These are phyloP conservation scores for Uloborus plumipes DNA, from an alignment of 2,888 invertebrate genomes.

Conservation along the genomic window DNA sequence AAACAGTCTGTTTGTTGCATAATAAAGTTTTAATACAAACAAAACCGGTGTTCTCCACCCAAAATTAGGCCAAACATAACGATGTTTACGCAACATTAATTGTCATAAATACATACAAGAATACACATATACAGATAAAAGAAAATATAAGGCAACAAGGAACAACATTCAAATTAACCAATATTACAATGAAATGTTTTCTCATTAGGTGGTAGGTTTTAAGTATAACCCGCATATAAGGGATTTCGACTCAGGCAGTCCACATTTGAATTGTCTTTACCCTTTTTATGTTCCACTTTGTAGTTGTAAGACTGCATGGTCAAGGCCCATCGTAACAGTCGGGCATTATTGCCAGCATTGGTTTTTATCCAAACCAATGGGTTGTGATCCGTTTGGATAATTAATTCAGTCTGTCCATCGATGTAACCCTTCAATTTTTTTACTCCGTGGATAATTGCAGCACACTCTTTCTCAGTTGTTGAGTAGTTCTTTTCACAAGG, in stretches of 20 bases:
- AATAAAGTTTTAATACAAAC: too few species aligned
- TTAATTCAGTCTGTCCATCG: slow-evolving; percentile 9
- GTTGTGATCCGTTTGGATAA: slow-evolving; percentile 14
- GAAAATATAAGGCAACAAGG: too few species aligned
- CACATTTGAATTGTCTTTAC: slow-evolving; percentile 7
- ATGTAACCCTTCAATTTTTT: slow-evolving; percentile 14
- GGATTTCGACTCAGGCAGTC: slow-evolving; percentile 2
- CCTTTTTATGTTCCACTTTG: slow-evolving; percentile 7
- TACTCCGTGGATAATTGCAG: neutral
- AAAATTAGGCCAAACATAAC: too few species aligned
- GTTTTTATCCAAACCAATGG: slow-evolving; percentile 20
- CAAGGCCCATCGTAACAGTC: slow-evolving; percentile 8
- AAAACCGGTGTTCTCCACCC: too few species aligned
- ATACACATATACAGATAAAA: too few species aligned
- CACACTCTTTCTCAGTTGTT: slow-evolving; percentile 19
- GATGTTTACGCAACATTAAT: too few species aligned
- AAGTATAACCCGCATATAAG: too few species aligned
- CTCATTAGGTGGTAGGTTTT: too few species aligned
- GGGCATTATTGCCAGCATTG: neutral
- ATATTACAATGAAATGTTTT: too few species aligned
- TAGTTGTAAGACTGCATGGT: slow-evolving; percentile 8
- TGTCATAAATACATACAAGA: too few species aligned
- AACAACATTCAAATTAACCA: too few species aligned
- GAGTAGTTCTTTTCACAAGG: slow-evolving; percentile 1
- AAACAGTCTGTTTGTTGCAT: too few species aligned